Evolutionary conservation across 2,888 invertebrate species (phyloP), one percentile per base, ranked within the genome.

Genomic region (Ctena decussata): DNA sequence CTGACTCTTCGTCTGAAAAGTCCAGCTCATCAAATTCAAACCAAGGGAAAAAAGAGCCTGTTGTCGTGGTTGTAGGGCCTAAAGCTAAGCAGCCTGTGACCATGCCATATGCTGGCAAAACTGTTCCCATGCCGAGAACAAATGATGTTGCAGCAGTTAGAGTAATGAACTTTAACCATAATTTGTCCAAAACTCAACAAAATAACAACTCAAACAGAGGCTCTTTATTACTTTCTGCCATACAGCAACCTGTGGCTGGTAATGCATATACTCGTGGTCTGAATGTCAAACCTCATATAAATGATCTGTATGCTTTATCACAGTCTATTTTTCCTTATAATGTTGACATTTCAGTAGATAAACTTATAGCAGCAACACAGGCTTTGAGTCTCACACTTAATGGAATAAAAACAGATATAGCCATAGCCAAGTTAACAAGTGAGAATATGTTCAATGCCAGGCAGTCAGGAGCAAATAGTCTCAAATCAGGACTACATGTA

Each of bases 381-480:
- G 77, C 86, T 53, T 77, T 92, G 30, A 75, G 53, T 60, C 69
- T 87, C 18, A 57, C 84, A 30, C 32, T 92, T 53, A 86, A 87
- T 32, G 84, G 86, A 35, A 72, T 91, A 15, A 89, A 89, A 69
- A 85, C 86, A 35, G 89, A 89, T 53, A 49, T 89, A 44, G 83
- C 86, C 15, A 89, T 89, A 41, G 89, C 86, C 18, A 86, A 81
- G 46, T 35, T 88, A 32, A 82, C 88, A 15, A 74, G 78, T n/a
- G 35, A 73, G 30, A 87, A 85, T 41, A 71, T 82, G 70, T 78
- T 74, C 30, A 65, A 87, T 18, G 86, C 85, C 21, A 80, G 85
- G 35, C 77, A 75, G 15, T 81, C 78, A 24, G 91, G 89, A 21
- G 65, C 78, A 8, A 53, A n/a, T 32, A 80, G 80, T 53, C 49